Conservation (phyloP, 2,797 vertebrate genomes). For the Aratinga solstitialis region DNA sequence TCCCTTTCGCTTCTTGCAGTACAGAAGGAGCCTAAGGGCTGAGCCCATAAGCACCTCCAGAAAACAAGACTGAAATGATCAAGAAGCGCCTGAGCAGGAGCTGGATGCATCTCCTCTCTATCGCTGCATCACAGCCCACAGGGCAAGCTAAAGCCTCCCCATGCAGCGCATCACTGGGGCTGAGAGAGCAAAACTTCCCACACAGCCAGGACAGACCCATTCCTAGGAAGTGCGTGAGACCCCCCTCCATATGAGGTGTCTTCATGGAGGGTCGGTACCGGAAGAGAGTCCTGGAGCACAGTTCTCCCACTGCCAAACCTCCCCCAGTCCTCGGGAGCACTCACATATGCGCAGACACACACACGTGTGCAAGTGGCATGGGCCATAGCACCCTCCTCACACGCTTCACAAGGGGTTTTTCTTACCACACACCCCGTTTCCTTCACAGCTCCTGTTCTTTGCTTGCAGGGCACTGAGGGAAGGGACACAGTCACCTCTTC, state of each 20-base stretch:
- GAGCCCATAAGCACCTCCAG: neutral
- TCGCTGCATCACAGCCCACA: neutral
- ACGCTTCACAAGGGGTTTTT: neutral
- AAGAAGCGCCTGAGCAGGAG: neutral
- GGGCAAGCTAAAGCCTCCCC: neutral
- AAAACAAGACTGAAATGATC: neutral
- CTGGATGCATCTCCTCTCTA: neutral
- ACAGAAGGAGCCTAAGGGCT: neutral
- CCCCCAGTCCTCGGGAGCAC: neutral
- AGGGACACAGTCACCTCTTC: neutral
- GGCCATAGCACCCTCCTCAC: neutral
- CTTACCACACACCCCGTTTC: neutral
- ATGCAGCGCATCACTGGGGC: neutral
- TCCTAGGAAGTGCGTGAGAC: accelerated
- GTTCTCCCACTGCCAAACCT: neutral
- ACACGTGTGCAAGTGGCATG: accelerated
- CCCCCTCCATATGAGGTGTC: neutral
- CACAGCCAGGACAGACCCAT: accelerated
- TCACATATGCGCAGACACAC: neutral
- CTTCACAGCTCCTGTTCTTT: neutral
- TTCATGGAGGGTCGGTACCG: accelerated
- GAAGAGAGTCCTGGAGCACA: neutral
- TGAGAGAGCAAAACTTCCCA: neutral
- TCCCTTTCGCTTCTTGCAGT: neutral
- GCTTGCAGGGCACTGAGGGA: neutral